These are phyloP conservation scores for Drosophila tristis DNA, from an alignment of 1,140 invertebrate genomes.

Conservation along the genomic window DNA sequence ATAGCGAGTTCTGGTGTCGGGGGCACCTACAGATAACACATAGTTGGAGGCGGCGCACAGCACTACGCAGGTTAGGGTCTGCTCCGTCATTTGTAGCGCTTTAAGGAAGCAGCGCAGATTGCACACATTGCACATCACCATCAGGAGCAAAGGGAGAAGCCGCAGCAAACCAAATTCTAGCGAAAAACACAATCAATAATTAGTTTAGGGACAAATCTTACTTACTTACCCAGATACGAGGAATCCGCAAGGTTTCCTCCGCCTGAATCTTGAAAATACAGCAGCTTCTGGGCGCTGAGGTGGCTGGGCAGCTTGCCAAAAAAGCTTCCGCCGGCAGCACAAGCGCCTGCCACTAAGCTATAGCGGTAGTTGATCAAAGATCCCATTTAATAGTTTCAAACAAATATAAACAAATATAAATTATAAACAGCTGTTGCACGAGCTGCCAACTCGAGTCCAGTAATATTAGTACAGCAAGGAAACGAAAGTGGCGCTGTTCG, in stretches of 20 bases:
- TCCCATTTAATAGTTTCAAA: conserved; percentile 47
- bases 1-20: neutral
- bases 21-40: conserved; percentile 85
- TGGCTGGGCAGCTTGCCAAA: conserved; percentile 74
- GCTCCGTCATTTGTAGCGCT: conserved; percentile 85
- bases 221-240: conserved; percentile 36
- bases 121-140: conserved; percentile 86
- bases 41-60: conserved; percentile 86
- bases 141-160: conserved; percentile 79
- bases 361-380: conserved; percentile 61
- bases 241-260: neutral
- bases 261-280: conserved; percentile 6
- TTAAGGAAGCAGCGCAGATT: conserved; percentile 87
- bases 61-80: conserved; percentile 86
- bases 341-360: conserved; percentile 71
- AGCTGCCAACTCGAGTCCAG: too few relatives aligned
- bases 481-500: neutral
- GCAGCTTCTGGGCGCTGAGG: conserved; percentile 38
- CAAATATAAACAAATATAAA: neutral
- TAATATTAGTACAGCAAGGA: too few relatives aligned
- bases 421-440: neutral
- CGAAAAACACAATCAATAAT: neutral
- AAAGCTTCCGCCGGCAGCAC: conserved; percentile 76
- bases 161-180: conserved; percentile 51
- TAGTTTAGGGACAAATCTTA: neutral